Percentiles rank a stretch among this genome's conserved stretches.
These are phyloP conservation scores for Galerucella calmariensis DNA, from an alignment of 2,888 invertebrate genomes.

Conservation along the genomic window DNA sequence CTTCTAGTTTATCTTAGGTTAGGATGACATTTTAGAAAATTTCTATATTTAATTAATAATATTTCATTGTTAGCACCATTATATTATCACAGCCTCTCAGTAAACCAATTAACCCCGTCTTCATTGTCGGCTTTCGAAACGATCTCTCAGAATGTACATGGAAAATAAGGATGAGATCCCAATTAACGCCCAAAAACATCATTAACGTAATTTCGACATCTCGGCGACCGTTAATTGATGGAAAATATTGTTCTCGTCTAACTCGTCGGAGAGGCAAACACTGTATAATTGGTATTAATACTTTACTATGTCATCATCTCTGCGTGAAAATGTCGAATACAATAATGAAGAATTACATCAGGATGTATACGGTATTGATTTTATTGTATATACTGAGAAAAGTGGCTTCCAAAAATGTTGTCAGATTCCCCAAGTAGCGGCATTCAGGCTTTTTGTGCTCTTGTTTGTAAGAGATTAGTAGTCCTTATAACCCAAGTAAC, in stretches of 20 bases:
- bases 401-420: background rate
- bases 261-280: background rate
- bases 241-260: conserved; percentile 13
- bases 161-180: background rate
- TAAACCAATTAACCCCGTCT: background rate
- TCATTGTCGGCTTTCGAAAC: background rate
- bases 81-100: background rate
- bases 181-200: conserved; percentile 7
- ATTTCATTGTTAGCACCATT: no score
- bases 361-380: background rate
- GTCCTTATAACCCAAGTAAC: no score
- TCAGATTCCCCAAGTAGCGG: no score
- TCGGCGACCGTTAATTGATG: background rate
- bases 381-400: conserved; percentile 1
- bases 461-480: no score
- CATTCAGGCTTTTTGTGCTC: no score
- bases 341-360: background rate
- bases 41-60: no score
- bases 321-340: conserved; percentile 12
- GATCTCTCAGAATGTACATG: background rate
- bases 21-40: no score
- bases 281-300: conserved; percentile 1
- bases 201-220: background rate
- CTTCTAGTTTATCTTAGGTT: no score
- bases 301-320: background rate